Percentiles rank a stretch among this genome's conserved stretches.
These are phyloP conservation scores for Mycetomoellerius zeteki DNA, from an alignment of 1,140 invertebrate species.

Conservation along the genomic window DNA sequence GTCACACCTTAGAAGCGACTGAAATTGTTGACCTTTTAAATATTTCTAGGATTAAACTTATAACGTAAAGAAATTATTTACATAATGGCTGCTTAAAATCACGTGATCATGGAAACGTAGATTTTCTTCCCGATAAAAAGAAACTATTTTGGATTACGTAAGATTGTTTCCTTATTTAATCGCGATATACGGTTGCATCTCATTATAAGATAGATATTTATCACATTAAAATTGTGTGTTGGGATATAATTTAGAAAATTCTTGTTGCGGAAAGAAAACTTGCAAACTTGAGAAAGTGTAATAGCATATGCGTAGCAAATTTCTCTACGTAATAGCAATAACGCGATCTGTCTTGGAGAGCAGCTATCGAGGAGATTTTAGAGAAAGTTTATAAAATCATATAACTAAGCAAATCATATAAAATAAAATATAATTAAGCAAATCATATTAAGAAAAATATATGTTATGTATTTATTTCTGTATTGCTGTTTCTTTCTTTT, in stretches of 20 bases:
- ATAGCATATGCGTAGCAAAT: conserved; percentile 33
- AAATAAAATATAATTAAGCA: not conserved
- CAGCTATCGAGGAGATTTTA: conserved; percentile 23
- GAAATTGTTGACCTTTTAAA: conserved; percentile 13
- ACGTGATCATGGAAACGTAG: not conserved
- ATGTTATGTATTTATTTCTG: conserved; percentile 9
- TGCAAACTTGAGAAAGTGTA: conserved; percentile 42
- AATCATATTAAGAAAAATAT: not conserved
- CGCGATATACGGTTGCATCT: not conserved
- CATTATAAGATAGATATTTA: not conserved
- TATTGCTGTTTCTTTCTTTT: not conserved
- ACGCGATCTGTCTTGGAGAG: conserved; percentile 29
- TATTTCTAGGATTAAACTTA: conserved; percentile 7
- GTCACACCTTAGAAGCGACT: not conserved
- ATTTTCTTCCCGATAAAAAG: not conserved
- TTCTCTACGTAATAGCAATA: conserved; percentile 33
- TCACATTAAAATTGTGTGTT: not conserved
- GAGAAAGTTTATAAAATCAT: conserved; percentile 54
- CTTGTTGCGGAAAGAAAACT: conserved; percentile 17
- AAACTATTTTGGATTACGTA: not conserved
- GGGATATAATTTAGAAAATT: conserved; percentile 8
- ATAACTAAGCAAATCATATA: not conserved
- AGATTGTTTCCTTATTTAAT: conserved; percentile 17
- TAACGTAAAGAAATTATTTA: conserved; percentile 13
- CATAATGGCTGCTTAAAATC: not conserved